Conservation (phyloP, 1,140 invertebrate genomes). For the Chymomyza costata region DNA sequence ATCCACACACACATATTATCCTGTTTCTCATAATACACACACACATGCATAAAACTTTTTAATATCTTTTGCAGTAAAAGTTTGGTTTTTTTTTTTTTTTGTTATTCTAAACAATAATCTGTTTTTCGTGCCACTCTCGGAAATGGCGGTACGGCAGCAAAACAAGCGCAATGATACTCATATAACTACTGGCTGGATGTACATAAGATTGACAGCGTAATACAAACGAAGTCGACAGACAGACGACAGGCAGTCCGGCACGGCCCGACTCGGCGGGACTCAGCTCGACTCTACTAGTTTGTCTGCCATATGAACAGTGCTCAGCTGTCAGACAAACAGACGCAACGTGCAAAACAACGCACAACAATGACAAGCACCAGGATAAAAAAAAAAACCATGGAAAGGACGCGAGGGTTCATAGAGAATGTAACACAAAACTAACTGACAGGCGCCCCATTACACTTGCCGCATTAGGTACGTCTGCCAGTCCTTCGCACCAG, state of each 20-base stretch:
- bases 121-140: conserved; percentile 26
- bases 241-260: conserved; percentile 28
- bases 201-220: conserved; percentile 51
- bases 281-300: not conserved
- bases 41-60: no score
- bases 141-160: no score
- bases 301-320: conserved; percentile 51
- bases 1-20: no score
- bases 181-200: no score
- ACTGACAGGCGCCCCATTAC: conserved; percentile 27
- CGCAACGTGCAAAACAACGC: conserved; percentile 45
- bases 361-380: conserved; percentile 10
- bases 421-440: conserved; percentile 14
- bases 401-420: conserved; percentile 26
- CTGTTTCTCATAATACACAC: no score
- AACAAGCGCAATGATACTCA: conserved; percentile 33
- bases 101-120: not conserved
- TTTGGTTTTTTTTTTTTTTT: not conserved
- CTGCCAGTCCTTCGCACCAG: conserved; percentile 13
- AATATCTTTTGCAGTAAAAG: conserved; percentile 10
- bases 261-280: not conserved
- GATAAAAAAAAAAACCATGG: conserved; percentile 48
- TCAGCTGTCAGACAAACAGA: conserved; percentile 53
- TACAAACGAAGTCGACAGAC: conserved; percentile 43
- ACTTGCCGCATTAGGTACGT: no score